These are phyloP conservation scores for Troilus luridus DNA, from an alignment of 2,888 invertebrate genomes.

Conservation along the genomic window DNA sequence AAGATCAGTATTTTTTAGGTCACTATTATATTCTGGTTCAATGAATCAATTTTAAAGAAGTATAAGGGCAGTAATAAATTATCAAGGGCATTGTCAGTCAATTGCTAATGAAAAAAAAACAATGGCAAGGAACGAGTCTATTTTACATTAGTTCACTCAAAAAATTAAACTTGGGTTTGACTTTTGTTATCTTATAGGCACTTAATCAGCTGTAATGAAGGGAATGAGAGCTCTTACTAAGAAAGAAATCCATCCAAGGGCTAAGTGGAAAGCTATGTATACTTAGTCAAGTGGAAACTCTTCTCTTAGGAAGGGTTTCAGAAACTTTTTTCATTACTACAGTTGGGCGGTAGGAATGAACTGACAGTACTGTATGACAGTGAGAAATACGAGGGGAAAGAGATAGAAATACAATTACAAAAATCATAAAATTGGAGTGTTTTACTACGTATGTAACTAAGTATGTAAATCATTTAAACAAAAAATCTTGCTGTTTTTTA, in stretches of 20 bases:
- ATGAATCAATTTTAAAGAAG: too few species aligned
- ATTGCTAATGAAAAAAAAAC: too few species aligned
- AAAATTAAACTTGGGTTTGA: background rate
- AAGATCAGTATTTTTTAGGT: too few species aligned
- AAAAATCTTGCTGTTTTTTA: too few species aligned
- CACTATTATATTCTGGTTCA: too few species aligned
- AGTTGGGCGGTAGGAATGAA: background rate
- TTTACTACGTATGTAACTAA: too few species aligned
- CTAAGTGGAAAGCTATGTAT: conserved; percentile 46
- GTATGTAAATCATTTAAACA: too few species aligned
- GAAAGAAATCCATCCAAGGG: conserved; percentile 5
- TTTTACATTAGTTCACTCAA: background rate
- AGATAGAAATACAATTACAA: background rate
- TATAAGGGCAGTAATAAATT: too few species aligned
- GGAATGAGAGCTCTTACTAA: background rate
- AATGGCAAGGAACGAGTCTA: too few species aligned
- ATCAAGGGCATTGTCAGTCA: too few species aligned
- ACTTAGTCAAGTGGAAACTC: conserved; percentile 38
- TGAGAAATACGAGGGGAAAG: background rate
- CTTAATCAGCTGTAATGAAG: conserved; percentile 5
- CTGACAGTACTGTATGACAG: background rate
- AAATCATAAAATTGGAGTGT: background rate
- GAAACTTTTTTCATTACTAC: conserved; percentile 35
- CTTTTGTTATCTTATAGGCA: background rate
- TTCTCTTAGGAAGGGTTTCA: conserved; percentile 10